Percentiles rank a stretch among this genome's conserved stretches.
Conservation (phyloP, 1,140 invertebrate genomes). For the Latrodectus geometricus region DNA sequence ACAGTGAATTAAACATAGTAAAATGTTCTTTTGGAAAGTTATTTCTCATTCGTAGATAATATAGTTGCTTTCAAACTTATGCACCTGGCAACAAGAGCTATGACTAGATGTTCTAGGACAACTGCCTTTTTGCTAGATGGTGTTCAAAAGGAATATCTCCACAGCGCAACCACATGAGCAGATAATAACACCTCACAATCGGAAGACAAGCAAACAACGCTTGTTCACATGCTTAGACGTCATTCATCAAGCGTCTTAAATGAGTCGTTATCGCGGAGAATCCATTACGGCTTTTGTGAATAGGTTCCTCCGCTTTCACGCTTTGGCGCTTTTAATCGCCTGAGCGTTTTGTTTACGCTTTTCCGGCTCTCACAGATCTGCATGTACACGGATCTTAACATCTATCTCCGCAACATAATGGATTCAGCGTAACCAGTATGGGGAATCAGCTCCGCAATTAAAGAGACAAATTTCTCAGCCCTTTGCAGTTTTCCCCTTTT, state of each 20-base stretch:
- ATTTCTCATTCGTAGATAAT: too few species aligned
- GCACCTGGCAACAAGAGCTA: too few species aligned
- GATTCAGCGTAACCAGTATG: conserved; percentile 19
- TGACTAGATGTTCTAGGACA: too few species aligned
- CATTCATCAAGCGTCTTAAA: conserved; percentile 56
- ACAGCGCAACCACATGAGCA: neutral
- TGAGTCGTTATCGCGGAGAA: conserved; percentile 54
- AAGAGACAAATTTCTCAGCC: conserved; percentile 44
- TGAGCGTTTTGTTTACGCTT: conserved; percentile 40
- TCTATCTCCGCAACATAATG: conserved; percentile 20
- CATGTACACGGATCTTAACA: neutral
- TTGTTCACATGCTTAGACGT: conserved; percentile 22
- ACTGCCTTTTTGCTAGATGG: too few species aligned
- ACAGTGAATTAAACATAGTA: too few species aligned
- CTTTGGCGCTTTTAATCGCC: conserved; percentile 36
- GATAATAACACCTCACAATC: conserved; percentile 25
- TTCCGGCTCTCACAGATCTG: neutral
- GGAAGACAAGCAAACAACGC: conserved; percentile 17
- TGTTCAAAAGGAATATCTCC: too few species aligned
- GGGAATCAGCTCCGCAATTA: conserved; percentile 40
- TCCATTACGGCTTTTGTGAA: conserved; percentile 34
- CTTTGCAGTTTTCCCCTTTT: neutral
- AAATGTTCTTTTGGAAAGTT: too few species aligned
- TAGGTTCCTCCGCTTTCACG: conserved; percentile 36
- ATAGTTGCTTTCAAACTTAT: too few species aligned